Evolutionary conservation across 64 coral and sea anemone genomes (phyloP), one percentile per base, ranked within the genome.

Genomic region (Orbicella faveolata): DNA sequence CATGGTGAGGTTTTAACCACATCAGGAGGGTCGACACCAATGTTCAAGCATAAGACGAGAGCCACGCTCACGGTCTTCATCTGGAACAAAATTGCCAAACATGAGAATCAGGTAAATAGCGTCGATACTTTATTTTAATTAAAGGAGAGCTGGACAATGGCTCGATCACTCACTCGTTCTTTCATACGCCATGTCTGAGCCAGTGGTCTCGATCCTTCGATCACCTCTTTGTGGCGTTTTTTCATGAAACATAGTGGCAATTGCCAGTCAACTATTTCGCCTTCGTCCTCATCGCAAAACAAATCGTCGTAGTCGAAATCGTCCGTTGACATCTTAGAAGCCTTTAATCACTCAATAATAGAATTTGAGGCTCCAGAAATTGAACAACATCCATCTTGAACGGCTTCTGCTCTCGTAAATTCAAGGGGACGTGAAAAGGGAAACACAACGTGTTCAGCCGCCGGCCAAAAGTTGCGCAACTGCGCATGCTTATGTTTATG

Each of bases 31-130:
- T 99, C 97, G 15, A 99, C 94, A 18, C 97, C 97, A 20, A 99
- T 92, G 79, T 99, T 99, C 64, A 99, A 88, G 88, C 93, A 99
- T 79, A 99, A 74, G 44, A 95, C 97, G 26, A 99, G 79, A 17
- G 97, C 97, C 34, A 99, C 97, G 57, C 97, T 99, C 6, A 99
- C 97, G 7, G 97, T 99, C 75, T 99, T 99, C 97, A 99, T 99
- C 97, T 99, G 44, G 9, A 70, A 89, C n/a, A 67, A 36, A 83
- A 89, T 36, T 19, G 39, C 52, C 61, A n/a, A 70, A 52, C 21
- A 11, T 9, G 10, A n/a, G 9, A 4, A 11, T 33, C 21, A 1
- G 21, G 10, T 21, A 70, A 70, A 21, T 10, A 8, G 23, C 25
- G 9, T 25, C 21, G 67, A 23, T 25, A 70, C 20, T 6, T 26